A percentile compares a stretch with the other conserved stretches of the same genome.
phyloP scores from a whole-genome alignment of 2,888 invertebrate species.

The Melinaea menophilus region DNA sequence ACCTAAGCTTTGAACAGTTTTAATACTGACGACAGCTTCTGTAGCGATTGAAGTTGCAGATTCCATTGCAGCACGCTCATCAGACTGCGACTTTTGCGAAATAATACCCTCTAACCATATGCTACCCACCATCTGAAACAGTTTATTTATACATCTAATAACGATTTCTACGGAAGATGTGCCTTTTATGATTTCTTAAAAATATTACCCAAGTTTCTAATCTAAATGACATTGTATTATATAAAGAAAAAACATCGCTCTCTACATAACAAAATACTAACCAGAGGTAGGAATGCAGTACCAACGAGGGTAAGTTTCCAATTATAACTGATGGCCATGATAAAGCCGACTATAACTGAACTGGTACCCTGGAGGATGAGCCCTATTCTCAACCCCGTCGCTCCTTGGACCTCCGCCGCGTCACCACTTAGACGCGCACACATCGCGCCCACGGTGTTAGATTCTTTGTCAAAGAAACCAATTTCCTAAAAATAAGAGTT shows the following conservation, averaged over 20 bases:
- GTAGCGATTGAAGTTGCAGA: conserved; percentile 80
- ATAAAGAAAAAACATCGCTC: too few relatives aligned
- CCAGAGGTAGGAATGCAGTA: conserved; percentile 77
- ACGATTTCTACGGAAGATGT: not conserved
- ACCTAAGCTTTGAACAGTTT: conserved; percentile 81
- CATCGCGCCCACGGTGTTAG: conserved; percentile 80
- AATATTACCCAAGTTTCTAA: too few relatives aligned
- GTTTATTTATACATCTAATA: not conserved
- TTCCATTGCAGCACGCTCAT: conserved; percentile 80
- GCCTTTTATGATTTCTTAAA: too few relatives aligned
- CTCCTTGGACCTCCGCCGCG: conserved; percentile 81
- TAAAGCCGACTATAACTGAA: conserved; percentile 77
- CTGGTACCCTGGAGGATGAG: conserved; percentile 80
- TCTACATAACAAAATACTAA: conserved; percentile 44
- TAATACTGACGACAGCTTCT: conserved; percentile 82
- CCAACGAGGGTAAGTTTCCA: conserved; percentile 81
- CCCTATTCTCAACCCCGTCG: conserved; percentile 79
- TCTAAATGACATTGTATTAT: too few relatives aligned
- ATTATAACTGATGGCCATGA: conserved; percentile 76
- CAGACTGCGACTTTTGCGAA: conserved; percentile 77
- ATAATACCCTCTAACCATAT: conserved; percentile 80
- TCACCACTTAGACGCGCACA: conserved; percentile 81
- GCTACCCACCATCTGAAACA: conserved; percentile 71
- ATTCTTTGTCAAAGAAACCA: conserved; percentile 79
- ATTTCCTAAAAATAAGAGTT: conserved; percentile 67